Evolutionary conservation across 2,797 vertebrate genomes (phyloP), one percentile per base, ranked within the genome.

Genomic region (Enteromius anoplus): DNA sequence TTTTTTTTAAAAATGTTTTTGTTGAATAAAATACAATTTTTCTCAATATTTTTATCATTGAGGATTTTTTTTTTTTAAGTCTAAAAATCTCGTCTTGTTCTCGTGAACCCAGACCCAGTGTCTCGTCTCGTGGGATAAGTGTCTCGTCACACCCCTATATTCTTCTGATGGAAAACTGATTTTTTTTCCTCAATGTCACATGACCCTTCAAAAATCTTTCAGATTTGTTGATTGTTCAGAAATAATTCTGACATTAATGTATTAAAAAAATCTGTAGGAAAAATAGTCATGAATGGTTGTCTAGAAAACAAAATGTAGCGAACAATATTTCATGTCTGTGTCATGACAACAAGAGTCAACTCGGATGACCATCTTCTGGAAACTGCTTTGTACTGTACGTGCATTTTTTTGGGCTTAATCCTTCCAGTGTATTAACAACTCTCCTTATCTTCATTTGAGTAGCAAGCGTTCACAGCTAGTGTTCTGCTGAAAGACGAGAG

Each of bases 401-500:
- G 64, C 45, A 26, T 23, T 40, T 40, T 21, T 66, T 10, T 68
- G 32, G 53, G 34, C 8, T 58, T 47, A 80, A 42, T 29, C 11
- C 23, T 45, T 71, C 12, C n/a, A 71, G 19, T 60, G 12, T 72
- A 64, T 2, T 26, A 64, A 81, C 17, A 60, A 15, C 45, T 47
- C 6, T 47, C 15, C 15, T 23, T 45, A 45, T 71, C 12, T 19
- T 37, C 1, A 23, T 64, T 47, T 51, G 2, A 73, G 29, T 15
- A 72, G 37, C 53, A 72, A 47, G 26, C 0, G 1, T 23, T 68
- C 45, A 49, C 3, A 80, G 23, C 4, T 1, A 32, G 42, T 51
- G 21, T 81, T 64, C 29, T 81, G 55, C 40, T 17, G 40, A 81
- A 81, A 81, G 53, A 23, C 11, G 1, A 71, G 4, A 19, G 19